Evolutionary conservation across 2,888 invertebrate species (phyloP).

Genomic region (Nemapogon koenigi): DNA sequence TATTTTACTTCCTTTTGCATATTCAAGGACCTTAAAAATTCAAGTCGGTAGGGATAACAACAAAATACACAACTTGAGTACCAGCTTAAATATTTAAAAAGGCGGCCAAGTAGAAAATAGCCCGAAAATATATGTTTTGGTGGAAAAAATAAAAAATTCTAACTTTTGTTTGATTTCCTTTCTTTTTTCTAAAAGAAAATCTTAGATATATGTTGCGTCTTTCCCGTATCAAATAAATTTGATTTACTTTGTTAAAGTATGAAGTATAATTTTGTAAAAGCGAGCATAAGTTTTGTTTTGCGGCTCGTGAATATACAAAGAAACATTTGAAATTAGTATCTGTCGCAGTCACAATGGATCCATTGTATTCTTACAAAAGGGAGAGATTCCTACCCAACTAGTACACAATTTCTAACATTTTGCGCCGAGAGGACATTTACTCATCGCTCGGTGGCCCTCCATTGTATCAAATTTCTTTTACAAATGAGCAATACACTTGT

Average conservation of each 20-base stretch:
- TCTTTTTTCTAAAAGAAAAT: neutral
- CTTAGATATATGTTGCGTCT: no score
- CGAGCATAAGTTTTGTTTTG: conserved; percentile 26
- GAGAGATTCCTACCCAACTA: conserved; percentile 30
- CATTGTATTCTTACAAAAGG: conserved; percentile 37
- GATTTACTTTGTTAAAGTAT: conserved; percentile 6
- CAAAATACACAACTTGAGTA: neutral
- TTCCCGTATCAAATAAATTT: conserved; percentile 8
- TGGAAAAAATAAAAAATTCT: neutral
- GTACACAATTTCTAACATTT: conserved; percentile 33
- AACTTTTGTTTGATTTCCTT: conserved; percentile 1
- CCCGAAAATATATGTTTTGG: conserved; percentile 3
- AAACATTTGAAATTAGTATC: conserved; percentile 43
- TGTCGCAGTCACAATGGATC: conserved; percentile 37
- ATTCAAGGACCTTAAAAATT: conserved; percentile 1
- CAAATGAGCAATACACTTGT: conserved; percentile 26
- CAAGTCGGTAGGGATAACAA: neutral
- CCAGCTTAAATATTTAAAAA: conserved; percentile 3
- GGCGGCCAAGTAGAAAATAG: neutral
- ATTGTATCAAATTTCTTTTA: conserved; percentile 32
- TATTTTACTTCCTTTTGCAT: no score
- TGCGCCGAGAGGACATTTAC: conserved; percentile 25
- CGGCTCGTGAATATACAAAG: conserved; percentile 25
- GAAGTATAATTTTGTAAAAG: conserved; percentile 5
- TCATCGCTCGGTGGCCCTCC: conserved; percentile 23